Base-by-base conservation (phyloP, 2,888 invertebrate genomes). In the Esperia sulphurella region DNA sequence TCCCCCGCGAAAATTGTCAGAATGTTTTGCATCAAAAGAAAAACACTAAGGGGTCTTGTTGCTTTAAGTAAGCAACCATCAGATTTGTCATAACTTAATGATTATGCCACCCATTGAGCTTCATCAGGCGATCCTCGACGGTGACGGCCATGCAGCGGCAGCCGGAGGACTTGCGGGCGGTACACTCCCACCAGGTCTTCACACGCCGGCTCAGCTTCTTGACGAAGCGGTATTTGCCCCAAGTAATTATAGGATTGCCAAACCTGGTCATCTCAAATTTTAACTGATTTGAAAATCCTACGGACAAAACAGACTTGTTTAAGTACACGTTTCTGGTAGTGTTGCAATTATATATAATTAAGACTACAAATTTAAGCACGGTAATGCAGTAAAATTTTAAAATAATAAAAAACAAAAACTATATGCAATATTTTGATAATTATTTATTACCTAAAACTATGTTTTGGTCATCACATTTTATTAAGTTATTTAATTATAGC, bases 161-260 rank as follows among this genome's bases (percentile, higher is more conserved):
- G 0, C 63, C 62, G 8, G 50, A 45, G 5, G 53, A 59, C 60
- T 68, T 71, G 52, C 68, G 61, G 6, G 61, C 62, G 0, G 59
- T 62, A 12, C 72, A 71, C 50, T 70, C 69, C 72, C 71, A 72
- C 65, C 68, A 70, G 12, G 65, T 68, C 52, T 70, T 70, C 45
- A 53, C n/a, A n/a, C 63, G 56, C 0, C 71, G 54, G 4, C 54
- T 51, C 47, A 71, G 46, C 48, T 70, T 71, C 53, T 66, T 70
- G 6, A 62, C 59, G 41, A 58, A 65, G 8, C 54, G 49, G 41
- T 61, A 54, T 12, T 45, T 29, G 1, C 61, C 62, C 71, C 71
- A 71, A 9, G 54, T 52, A 13, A 71, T 67, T 3, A 61, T 59
- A 2, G 69, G 68, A 41, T 44, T 44, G 6, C 44, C 44, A 12